Conservation (phyloP, 2,113 vertebrate genomes). For the Equus quagga region DNA sequence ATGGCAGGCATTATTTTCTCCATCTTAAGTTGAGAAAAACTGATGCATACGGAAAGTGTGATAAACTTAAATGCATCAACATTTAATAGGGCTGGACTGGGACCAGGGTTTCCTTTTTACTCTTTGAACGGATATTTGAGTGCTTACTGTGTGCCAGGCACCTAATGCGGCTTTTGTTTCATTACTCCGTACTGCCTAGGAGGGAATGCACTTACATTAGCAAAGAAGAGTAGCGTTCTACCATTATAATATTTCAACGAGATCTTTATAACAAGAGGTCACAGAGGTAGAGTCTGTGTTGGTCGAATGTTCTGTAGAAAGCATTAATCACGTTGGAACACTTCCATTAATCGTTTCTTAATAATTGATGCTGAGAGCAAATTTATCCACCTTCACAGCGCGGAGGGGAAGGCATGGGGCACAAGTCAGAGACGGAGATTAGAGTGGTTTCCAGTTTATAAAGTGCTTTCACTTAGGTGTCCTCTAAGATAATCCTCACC, state of each 20-base stretch:
- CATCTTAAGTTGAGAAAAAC: background rate
- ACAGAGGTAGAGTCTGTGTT: background rate
- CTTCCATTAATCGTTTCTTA: constrained; percentile 27
- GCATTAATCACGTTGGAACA: background rate
- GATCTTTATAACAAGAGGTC: background rate
- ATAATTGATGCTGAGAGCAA: background rate
- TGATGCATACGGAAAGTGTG: background rate
- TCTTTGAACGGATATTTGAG: background rate
- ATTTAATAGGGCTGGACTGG: background rate
- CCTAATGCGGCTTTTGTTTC: background rate
- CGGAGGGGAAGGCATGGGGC: background rate
- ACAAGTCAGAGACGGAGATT: background rate
- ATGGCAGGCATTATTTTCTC: background rate
- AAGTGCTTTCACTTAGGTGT: background rate
- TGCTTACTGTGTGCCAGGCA: background rate
- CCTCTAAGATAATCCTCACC: background rate
- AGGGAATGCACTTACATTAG: background rate
- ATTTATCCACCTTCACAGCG: background rate
- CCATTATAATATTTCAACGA: background rate
- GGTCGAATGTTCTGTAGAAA: background rate
- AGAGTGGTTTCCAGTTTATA: background rate
- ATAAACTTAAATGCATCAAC: background rate
- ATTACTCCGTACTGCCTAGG: background rate
- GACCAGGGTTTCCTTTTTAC: background rate
- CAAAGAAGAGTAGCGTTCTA: background rate